Evolutionary conservation across 2,113 vertebrate species (phyloP).

Genomic region (Natator depressus): DNA sequence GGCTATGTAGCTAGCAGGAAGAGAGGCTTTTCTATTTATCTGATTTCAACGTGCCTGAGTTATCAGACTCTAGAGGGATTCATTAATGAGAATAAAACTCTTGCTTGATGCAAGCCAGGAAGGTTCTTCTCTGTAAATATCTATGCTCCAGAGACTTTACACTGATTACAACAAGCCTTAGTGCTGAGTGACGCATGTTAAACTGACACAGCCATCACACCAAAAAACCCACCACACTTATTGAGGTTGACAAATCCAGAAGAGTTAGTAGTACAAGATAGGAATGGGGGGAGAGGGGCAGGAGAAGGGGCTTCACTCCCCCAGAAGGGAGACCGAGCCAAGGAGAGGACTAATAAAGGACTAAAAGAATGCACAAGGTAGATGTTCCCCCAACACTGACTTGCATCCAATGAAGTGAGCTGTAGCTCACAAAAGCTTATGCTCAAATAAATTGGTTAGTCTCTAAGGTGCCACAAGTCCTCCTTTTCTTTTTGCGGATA

Average conservation of each 20-base stretch:
- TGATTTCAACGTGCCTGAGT: slow-evolving; percentile 60
- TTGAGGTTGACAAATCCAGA: accelerated
- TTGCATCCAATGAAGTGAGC: neutral
- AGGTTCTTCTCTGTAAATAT: slow-evolving; percentile 54
- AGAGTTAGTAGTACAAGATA: neutral
- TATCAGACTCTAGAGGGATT: slow-evolving; percentile 69
- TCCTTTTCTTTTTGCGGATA: too few species aligned
- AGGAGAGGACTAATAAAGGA: neutral
- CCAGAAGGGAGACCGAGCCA: neutral
- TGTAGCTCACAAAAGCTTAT: too few species aligned
- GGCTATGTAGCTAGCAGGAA: slow-evolving; percentile 54
- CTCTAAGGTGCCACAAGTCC: too few species aligned
- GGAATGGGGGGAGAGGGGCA: neutral
- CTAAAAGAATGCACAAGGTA: neutral
- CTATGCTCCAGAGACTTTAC: slow-evolving; percentile 49
- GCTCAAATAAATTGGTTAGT: too few species aligned
- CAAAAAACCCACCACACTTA: accelerated
- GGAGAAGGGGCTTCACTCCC: neutral
- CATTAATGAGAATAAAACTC: slow-evolving; percentile 66
- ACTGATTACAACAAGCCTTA: slow-evolving; percentile 37
- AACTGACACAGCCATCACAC: neutral
- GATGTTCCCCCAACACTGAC: neutral
- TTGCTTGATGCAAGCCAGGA: slow-evolving; percentile 63
- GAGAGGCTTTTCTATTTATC: slow-evolving; percentile 65
- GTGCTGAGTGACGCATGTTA: neutral